Evolutionary conservation across 2,797 vertebrate genomes (phyloP), one percentile per base, ranked within the genome.

Genomic region (Danionella dracula): DNA sequence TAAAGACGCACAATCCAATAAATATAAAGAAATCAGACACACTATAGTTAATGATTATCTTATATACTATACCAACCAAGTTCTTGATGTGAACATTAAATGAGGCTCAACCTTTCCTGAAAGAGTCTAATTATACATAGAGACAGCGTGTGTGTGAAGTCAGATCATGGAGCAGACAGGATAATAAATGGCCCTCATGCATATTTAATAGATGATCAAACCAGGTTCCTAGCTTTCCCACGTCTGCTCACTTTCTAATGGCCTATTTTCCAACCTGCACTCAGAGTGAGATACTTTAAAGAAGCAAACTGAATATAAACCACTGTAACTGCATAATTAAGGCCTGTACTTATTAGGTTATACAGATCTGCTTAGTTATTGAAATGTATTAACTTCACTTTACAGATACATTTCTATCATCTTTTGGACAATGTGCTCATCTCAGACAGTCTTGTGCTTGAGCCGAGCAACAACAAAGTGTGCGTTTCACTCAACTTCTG

Each of bases 221-320:
- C 77, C 80, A 67, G 71, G 79, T 80, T 75, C 78, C 80, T 72
- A 16, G 75, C 76, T 66, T 83, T 72, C 72, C 68, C 77, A 70
- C 73, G 4, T 54, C 57, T 78, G 68, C 71, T 32, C 23, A 82
- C 72, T 84, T 77, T 77, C 81, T 89, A 89, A 87, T 87, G 85
- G 87, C 83, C 86, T 81, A 83, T 84, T 87, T 89, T 86, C 78
- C 72, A 78, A 74, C 72, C 80, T 79, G 75, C 78, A 81, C 79
- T 80, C 56, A 13, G 34, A 3, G 34, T 23, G 27, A 40, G 72
- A 57, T 37, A 50, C 15, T 54, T 66, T 56, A 45, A 70, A 59
- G 48, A 62, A 79, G 76, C 75, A 70, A 76, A 76, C 79, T 74
- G 65, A 71, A 76, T 72, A 76, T 61, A 3, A 56, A 79, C 73